Evolutionary conservation across 2,888 invertebrate species (phyloP), one percentile per base, ranked within the genome.

Genomic region (Autographa pulchrina): DNA sequence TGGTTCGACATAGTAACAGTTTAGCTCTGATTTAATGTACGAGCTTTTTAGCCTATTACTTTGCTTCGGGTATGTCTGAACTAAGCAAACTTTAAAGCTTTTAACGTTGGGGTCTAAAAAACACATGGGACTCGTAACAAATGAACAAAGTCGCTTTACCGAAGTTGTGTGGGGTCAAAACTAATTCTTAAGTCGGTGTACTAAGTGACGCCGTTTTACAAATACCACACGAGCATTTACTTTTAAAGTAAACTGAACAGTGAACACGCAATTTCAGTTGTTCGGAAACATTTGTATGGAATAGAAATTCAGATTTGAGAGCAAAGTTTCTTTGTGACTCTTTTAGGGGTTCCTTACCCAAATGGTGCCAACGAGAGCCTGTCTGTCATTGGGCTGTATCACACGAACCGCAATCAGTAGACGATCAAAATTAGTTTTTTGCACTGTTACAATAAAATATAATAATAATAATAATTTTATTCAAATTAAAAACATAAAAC

Each of bases 51-150:
- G 41, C 38, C 20, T 56, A 56, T 56, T 56, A 56, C 25, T 25
- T 13, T 20, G 38, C 25, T 43, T 62, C 35, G 48, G 38, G 62
- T 41, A 65, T 70, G 63, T 71, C 68, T 61, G 60, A 72, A 77
- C 82, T 77, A 79, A 70, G 71, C 60, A 81, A 85, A 88, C 86
- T 85, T 80, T 76, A 86, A 89, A 88, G 89, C 88, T 89, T 89
- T 88, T 88, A 88, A 85, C 88, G 86, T n/a, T 82, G 78, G 83
- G 78, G 70, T 80, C 69, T 70, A 75, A 83, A 78, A 85, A 89
- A 88, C 89, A 88, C 87, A 87, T 88, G 89, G 85, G 90, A 86
- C 87, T 81, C 79, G 63, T 68, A 68, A 74, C 75, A 85, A 75
- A 84, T 77, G 76, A 80, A 77, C 70, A 69, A 82, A 80, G 77